Evolutionary conservation across 2,113 vertebrate genomes (phyloP).

Genomic region (Apodemus speciosus): DNA sequence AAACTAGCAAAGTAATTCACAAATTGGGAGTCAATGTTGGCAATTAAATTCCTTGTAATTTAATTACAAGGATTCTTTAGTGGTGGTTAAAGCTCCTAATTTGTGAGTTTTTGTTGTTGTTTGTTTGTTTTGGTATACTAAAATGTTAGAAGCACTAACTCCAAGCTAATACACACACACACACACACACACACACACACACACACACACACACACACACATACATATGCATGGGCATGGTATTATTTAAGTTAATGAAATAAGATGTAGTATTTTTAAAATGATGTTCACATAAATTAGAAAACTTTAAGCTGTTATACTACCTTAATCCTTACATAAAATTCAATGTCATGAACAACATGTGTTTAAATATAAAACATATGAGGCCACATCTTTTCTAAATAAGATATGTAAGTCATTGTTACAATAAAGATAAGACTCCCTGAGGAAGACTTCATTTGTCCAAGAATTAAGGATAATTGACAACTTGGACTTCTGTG

Average conservation of each 20-base stretch:
- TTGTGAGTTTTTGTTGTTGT: neutral
- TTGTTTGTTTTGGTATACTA: neutral
- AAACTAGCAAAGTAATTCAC: neutral
- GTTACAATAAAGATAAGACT: neutral
- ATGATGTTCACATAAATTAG: neutral
- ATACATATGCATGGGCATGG: neutral
- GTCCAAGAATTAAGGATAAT: neutral
- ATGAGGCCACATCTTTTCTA: neutral
- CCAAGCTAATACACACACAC: neutral
- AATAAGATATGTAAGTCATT: neutral
- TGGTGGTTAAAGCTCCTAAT: neutral
- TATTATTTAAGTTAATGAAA: neutral
- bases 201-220: neutral
- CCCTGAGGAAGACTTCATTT: neutral
- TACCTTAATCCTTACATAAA: neutral
- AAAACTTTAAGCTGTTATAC: neutral
- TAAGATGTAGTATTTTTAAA: neutral
- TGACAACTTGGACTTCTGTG: neutral
- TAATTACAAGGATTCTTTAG: neutral
- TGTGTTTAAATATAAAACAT: neutral
- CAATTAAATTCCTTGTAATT: neutral
- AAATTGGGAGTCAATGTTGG: neutral
- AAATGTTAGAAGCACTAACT: neutral
- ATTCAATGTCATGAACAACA: neutral
- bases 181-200: neutral